These are phyloP conservation scores for Megaptera novaeangliae DNA, from an alignment of 2,113 vertebrate species.

Conservation along the genomic window DNA sequence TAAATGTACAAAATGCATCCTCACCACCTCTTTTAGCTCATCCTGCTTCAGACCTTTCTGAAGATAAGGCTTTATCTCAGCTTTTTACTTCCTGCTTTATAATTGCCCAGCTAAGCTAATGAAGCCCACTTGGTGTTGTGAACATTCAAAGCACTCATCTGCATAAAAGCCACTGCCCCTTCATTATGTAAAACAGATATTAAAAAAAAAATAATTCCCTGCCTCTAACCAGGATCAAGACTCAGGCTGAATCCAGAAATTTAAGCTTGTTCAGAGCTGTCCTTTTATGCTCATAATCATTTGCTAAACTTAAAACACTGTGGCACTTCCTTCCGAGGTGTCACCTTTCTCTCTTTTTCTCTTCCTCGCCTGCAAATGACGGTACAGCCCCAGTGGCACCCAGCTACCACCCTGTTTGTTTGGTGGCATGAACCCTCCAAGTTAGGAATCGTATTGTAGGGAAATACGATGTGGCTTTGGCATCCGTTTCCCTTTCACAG, in stretches of 20 bases:
- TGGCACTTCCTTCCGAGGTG: background rate
- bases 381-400: background rate
- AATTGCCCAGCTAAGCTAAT: conserved; percentile 47
- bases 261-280: background rate
- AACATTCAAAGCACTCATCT: conserved; percentile 39
- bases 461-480: conserved; percentile 66
- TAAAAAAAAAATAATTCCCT: conserved; percentile 59
- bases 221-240: background rate
- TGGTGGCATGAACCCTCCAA: conserved; percentile 24
- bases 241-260: background rate
- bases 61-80: conserved; percentile 32
- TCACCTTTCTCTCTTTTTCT: background rate
- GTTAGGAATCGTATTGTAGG: conserved; percentile 56
- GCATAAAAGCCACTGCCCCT: conserved; percentile 37
- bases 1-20: background rate
- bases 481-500: conserved; percentile 68
- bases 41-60: background rate
- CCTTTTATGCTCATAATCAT: background rate
- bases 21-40: background rate
- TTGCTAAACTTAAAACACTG: background rate
- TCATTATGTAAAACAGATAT: conserved; percentile 69
- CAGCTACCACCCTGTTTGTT: conserved; percentile 41
- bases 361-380: background rate
- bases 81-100: conserved; percentile 14
- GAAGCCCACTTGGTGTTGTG: conserved; percentile 46